Evolutionary conservation across 2,888 invertebrate species (phyloP).

Genomic region (Cryptocheilus praepositus): DNA sequence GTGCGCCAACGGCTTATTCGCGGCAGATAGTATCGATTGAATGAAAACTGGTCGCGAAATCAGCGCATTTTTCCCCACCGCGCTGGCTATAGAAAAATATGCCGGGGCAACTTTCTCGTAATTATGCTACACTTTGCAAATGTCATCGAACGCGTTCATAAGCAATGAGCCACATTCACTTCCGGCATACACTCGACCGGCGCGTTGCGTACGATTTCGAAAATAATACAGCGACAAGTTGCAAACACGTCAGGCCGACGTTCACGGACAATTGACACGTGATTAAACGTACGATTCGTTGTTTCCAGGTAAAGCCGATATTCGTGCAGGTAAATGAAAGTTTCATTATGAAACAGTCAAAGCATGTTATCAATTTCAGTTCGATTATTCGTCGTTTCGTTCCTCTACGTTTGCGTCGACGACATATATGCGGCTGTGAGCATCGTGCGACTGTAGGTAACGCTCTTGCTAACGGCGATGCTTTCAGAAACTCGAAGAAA

Average conservation of each 20-base stretch:
- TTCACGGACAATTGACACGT: not conserved
- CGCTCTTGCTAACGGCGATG: not conserved
- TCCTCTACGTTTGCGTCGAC: not conserved
- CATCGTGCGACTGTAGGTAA: not conserved
- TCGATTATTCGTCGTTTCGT: constrained; percentile 7
- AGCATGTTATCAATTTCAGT: constrained; percentile 36
- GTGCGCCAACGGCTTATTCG: no score
- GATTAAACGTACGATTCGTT: constrained; percentile 55
- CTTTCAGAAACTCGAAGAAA: constrained; percentile 89
- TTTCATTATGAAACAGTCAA: constrained; percentile 25
- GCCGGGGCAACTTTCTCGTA: no score
- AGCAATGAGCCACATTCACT: no score
- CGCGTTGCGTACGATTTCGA: no score
- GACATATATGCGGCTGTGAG: not conserved
- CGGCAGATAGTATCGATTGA: no score
- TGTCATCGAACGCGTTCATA: not conserved
- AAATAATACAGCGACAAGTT: no score
- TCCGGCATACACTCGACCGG: no score
- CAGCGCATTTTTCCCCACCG: no score
- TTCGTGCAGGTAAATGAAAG: constrained; percentile 61
- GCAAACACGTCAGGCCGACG: not conserved
- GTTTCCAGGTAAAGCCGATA: constrained; percentile 64
- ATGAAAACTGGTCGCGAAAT: no score
- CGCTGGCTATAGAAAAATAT: no score
- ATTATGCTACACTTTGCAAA: not conserved